Evolutionary conservation across 2,888 invertebrate genomes (phyloP).

Genomic region (Eugnorisma glareosa): DNA sequence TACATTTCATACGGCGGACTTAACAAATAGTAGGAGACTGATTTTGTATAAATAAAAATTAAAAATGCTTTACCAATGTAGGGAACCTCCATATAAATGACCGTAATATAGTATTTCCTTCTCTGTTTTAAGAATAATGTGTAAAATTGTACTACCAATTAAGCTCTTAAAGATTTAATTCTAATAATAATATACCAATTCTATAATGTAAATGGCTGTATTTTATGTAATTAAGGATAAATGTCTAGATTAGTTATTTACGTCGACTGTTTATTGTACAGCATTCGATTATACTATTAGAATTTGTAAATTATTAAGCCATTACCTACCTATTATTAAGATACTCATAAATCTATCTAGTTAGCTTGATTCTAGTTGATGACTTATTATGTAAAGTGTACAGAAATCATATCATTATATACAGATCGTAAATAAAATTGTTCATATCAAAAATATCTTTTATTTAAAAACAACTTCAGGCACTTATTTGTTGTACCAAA

Average conservation of each 20-base stretch:
- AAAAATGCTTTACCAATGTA: slow-evolving; percentile 86
- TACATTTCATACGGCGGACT: slow-evolving; percentile 79
- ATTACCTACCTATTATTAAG: slow-evolving; percentile 86
- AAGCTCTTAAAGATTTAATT: slow-evolving; percentile 75
- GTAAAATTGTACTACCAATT: slow-evolving; percentile 75
- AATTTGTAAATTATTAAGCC: slow-evolving; percentile 88
- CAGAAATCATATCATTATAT: slow-evolving; percentile 90
- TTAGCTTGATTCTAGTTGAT: slow-evolving; percentile 89
- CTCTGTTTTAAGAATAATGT: slow-evolving; percentile 69
- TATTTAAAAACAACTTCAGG: slow-evolving; percentile 60
- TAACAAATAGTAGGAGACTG: slow-evolving; percentile 90
- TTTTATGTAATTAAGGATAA: slow-evolving; percentile 83
- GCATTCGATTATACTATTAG: slow-evolving; percentile 84
- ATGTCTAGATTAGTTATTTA: slow-evolving; percentile 77
- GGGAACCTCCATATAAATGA: slow-evolving; percentile 78
- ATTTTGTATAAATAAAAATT: slow-evolving; percentile 88
- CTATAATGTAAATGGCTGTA: slow-evolving; percentile 85
- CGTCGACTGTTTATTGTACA: slow-evolving; percentile 87
- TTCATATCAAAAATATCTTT: slow-evolving; percentile 84
- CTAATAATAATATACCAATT: slow-evolving; percentile 83
- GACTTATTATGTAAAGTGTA: slow-evolving; percentile 88
- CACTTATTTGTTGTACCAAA: background rate
- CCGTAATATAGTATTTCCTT: slow-evolving; percentile 74
- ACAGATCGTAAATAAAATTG: slow-evolving; percentile 90
- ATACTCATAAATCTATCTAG: slow-evolving; percentile 89